Evolutionary conservation across 2,888 invertebrate genomes (phyloP).

Genomic region (Caradrina clavipalpis): DNA sequence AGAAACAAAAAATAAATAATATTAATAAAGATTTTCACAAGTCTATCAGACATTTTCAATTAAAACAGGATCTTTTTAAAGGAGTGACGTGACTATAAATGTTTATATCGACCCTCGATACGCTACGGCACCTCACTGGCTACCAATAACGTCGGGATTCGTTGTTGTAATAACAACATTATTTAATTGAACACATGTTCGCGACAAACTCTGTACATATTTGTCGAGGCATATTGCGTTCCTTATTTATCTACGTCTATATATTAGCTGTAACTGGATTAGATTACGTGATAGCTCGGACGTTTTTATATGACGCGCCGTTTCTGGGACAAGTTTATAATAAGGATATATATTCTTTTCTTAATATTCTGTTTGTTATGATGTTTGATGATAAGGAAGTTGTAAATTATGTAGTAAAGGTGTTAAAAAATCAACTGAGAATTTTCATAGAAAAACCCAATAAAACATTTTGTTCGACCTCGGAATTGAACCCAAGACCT

Average conservation of each 20-base stretch:
- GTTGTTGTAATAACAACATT: constrained; percentile 70
- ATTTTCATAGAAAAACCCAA: too few relatives aligned
- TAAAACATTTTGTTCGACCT: too few relatives aligned
- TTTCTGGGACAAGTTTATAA: constrained; percentile 5
- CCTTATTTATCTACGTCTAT: constrained; percentile 57
- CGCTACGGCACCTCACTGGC: constrained; percentile 33
- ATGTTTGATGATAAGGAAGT: too few relatives aligned
- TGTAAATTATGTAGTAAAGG: too few relatives aligned
- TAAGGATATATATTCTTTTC: constrained; percentile 2
- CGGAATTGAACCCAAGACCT: too few relatives aligned
- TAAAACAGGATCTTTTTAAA: neutral
- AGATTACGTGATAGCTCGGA: constrained; percentile 39
- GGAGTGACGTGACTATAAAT: neutral
- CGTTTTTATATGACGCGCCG: constrained; percentile 31
- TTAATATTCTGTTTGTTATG: neutral
- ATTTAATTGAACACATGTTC: constrained; percentile 71
- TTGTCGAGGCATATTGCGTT: constrained; percentile 64
- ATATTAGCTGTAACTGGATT: constrained; percentile 40
- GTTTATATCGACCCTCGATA: constrained; percentile 30
- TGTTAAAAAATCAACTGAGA: too few relatives aligned
- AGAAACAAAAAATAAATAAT: too few relatives aligned
- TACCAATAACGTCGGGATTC: constrained; percentile 65
- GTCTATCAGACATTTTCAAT: too few relatives aligned
- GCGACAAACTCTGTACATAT: constrained; percentile 67
- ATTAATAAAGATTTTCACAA: too few relatives aligned